These are phyloP conservation scores for Echinometra lucunter DNA, from an alignment of 53 echinoderm and acorn worm genomes.

Conservation along the genomic window DNA sequence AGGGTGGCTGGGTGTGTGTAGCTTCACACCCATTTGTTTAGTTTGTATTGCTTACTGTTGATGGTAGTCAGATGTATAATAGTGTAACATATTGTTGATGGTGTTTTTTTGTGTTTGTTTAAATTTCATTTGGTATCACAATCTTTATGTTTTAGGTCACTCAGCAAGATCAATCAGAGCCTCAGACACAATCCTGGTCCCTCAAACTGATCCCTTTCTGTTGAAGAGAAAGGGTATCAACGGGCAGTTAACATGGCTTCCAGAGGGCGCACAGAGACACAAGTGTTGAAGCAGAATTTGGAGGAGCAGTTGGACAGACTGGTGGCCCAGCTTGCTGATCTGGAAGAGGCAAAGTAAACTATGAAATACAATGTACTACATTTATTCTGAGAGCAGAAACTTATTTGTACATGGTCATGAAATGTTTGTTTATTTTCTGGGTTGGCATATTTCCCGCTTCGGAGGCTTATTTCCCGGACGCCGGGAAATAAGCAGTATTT, in stretches of 20 bases:
- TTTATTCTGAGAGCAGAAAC: too few relatives aligned
- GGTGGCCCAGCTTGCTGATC: slow-evolving; percentile 90
- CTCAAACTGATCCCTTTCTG: not conserved
- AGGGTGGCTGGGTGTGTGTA: too few relatives aligned
- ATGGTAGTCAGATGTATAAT: too few relatives aligned
- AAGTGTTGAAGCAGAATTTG: slow-evolving; percentile 87
- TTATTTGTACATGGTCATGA: too few relatives aligned
- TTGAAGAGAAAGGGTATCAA: not conserved
- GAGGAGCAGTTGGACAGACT: slow-evolving; percentile 94
- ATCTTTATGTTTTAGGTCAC: not conserved
- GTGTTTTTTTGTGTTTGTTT: too few relatives aligned
- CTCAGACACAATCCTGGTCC: not conserved
- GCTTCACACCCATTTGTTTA: too few relatives aligned
- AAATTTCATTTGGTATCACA: not conserved
- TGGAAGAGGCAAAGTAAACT: slow-evolving; percentile 92
- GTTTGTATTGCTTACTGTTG: too few relatives aligned
- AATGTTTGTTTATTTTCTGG: too few relatives aligned
- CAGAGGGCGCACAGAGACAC: slow-evolving; percentile 89
- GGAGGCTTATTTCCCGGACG: too few relatives aligned
- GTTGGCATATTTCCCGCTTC: too few relatives aligned
- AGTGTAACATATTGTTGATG: not conserved
- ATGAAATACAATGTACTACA: too few relatives aligned
- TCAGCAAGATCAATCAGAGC: not conserved
- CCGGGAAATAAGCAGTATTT: too few relatives aligned
- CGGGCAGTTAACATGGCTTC: slow-evolving; percentile 81